Conservation (phyloP, 2,113 vertebrate genomes). For the Phalacrocorax carbo region DNA sequence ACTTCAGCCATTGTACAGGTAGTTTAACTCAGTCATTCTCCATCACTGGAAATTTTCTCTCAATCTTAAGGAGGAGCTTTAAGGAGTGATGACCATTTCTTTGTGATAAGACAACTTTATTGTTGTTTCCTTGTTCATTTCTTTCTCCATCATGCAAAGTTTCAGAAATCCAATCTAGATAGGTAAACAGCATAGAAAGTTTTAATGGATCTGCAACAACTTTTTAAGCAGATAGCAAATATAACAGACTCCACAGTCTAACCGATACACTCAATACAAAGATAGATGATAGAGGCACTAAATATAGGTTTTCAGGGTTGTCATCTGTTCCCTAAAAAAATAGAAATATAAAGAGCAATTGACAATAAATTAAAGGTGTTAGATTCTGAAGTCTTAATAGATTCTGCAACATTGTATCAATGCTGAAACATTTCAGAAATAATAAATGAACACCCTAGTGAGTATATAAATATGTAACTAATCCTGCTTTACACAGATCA, state of each 20-base stretch:
- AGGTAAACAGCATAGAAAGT: neutral
- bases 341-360: neutral
- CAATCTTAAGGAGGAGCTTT: neutral
- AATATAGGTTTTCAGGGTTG: neutral
- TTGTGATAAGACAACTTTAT: neutral
- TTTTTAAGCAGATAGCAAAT: neutral
- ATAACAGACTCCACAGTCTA: neutral
- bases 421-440: neutral
- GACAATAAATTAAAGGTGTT: neutral
- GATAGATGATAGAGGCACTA: neutral
- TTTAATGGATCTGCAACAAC: neutral
- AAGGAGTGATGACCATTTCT: neutral
- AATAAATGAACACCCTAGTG: neutral
- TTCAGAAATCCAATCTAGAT: neutral
- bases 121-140: neutral
- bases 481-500: neutral
- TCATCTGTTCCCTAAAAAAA: neutral
- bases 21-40: neutral
- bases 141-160: neutral
- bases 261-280: neutral
- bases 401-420: neutral
- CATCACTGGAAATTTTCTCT: neutral
- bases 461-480: neutral
- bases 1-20: neutral
- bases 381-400: neutral